Evolutionary conservation across 2,888 invertebrate genomes (phyloP), one percentile per base, ranked within the genome.

Genomic region (Iselma pallidipennis): DNA sequence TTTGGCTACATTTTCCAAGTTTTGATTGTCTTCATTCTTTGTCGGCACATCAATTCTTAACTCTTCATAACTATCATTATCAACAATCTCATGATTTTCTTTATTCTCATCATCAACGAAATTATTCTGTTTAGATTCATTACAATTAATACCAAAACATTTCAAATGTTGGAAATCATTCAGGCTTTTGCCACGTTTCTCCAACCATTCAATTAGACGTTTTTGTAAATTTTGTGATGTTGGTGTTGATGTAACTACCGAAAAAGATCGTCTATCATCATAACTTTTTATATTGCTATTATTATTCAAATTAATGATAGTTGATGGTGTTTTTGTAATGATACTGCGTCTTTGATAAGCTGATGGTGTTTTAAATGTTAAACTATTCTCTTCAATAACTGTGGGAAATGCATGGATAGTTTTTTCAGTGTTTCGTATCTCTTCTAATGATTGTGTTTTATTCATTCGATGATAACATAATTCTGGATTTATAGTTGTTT

Each of bases 131-230:
- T n/a, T 26, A 42, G 12, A 28, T 26, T 57, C 59, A 45, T 42
- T n/a, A 19, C 19, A 33, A 21, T 66, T 57, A 5, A 73, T 28
- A 28, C 70, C 72, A 31, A 86, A 87, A 69, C 85, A 86, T 71
- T 85, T 85, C 29, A 87, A 75, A 71, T 86, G 85, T 12, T 83
- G 84, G 68, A 82, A 86, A 0, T 82, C 79, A 49, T 82, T 79
- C 0, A 84, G 50, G 0, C 83, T 81, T 67, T 85, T 85, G 0
- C 86, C 85, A 14, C 81, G 77, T 61, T 84, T 84, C 45, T 81
- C 76, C 5, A 87, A 74, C 87, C 87, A 87, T 0, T 81, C 77
- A 52, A 83, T 82, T 14, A 87, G 71, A 55, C 82, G 66, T 37
- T 64, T 63, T 57, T 71, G 65, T 19, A 74, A 51, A 23, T 66